Percentiles rank a stretch among this genome's conserved stretches.
phyloP scores from a whole-genome alignment of 2,888 invertebrate genomes.

The Odontomyia ornata region DNA sequence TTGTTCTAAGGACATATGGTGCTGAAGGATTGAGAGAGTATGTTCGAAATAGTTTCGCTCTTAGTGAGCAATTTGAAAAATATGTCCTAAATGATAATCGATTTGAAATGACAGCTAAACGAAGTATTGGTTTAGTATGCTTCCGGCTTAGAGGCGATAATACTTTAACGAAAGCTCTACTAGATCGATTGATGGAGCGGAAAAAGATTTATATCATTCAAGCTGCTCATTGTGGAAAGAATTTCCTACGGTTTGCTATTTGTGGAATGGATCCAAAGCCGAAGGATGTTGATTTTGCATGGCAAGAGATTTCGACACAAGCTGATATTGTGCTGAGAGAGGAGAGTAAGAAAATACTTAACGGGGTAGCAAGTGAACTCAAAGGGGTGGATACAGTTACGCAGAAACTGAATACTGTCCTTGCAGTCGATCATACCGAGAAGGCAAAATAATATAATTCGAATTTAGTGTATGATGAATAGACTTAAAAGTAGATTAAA shows the following conservation, averaged over 20 bases:
- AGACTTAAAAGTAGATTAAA: no score
- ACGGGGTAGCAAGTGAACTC: not conserved
- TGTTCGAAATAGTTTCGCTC: constrained; percentile 76
- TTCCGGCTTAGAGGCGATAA: constrained; percentile 84
- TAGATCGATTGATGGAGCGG: constrained; percentile 77
- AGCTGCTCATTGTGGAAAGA: constrained; percentile 73
- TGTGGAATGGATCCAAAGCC: constrained; percentile 77
- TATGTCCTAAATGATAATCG: constrained; percentile 75
- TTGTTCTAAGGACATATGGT: constrained; percentile 84
- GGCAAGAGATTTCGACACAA: constrained; percentile 73
- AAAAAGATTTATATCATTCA: constrained; percentile 86
- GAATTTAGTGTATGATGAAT: no score
- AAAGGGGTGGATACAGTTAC: constrained; percentile 1
- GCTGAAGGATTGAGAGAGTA: constrained; percentile 79
- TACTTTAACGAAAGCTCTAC: constrained; percentile 72
- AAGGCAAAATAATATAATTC: constrained; percentile 32
- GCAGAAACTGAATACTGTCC: constrained; percentile 31
- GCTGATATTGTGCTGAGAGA: constrained; percentile 70
- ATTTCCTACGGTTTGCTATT: constrained; percentile 82
- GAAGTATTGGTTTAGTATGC: constrained; percentile 85
- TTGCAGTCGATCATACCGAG: not conserved
- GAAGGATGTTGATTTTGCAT: constrained; percentile 78
- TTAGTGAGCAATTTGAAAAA: constrained; percentile 82
- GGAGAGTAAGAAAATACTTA: not conserved
- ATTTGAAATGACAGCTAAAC: constrained; percentile 81